These are phyloP conservation scores for Ivindomyrus marchei DNA, from an alignment of 2,113 vertebrate species.

Conservation along the genomic window DNA sequence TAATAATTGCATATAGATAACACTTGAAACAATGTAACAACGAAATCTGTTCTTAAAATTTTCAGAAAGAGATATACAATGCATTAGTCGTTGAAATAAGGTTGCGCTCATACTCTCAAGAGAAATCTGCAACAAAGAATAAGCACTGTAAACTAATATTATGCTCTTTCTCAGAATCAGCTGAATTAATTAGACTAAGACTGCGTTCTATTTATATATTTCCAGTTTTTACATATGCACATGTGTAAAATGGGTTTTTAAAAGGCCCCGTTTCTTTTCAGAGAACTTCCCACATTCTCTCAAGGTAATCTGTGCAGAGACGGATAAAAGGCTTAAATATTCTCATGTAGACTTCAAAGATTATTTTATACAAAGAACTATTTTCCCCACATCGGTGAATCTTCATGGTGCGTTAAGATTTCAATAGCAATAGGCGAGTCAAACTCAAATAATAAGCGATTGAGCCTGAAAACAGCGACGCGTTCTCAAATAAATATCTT, in stretches of 20 bases:
- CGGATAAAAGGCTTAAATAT: conserved; percentile 84
- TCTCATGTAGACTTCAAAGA: conserved; percentile 94
- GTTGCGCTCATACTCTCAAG: not conserved
- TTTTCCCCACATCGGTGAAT: conserved; percentile 93
- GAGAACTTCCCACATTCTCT: conserved; percentile 73
- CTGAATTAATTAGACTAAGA: not conserved
- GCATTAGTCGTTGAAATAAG: not conserved
- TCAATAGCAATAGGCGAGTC: conserved; percentile 97
- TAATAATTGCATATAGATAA: not conserved
- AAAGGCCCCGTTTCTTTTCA: conserved; percentile 65
- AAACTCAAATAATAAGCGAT: conserved; percentile 95
- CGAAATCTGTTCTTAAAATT: not conserved
- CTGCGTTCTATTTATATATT: not conserved
- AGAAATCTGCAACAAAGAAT: not conserved
- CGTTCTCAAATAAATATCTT: conserved; percentile 89
- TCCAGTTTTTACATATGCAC: conserved; percentile 10
- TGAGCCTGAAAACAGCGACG: conserved; percentile 79
- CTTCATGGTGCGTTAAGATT: conserved; percentile 99
- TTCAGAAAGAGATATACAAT: not conserved
- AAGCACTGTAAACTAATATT: not conserved
- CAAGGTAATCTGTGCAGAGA: conserved; percentile 77
- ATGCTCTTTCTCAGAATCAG: not conserved
- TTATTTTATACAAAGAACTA: conserved; percentile 81
- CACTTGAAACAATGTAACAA: not conserved
- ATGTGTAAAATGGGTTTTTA: not conserved